Evolutionary conservation across 1,140 invertebrate species (phyloP), one percentile per base, ranked within the genome.

Genomic region (Aradophagus sp.): DNA sequence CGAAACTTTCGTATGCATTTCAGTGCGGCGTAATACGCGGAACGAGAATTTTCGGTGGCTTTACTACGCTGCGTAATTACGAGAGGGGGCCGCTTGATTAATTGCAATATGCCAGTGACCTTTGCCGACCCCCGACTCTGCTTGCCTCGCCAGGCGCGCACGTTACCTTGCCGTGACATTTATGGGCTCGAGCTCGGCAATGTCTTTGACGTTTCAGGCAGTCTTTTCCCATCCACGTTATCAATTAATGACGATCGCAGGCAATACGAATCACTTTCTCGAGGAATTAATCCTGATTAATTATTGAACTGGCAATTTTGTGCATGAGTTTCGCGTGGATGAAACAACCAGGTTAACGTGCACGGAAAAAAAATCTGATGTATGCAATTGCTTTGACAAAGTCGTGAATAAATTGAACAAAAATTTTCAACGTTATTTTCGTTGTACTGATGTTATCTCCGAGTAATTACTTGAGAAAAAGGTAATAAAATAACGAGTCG

Each of bases 61-160:
- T 35, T 14, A 17, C 11, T n/a, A n/a, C 44, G 23, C 17, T 23
- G 12, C 13, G 6, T 26, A 36, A 35, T 23, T 48, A 26, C 12
- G 19, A 15, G 12, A 36, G 1, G 11, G 12, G 8, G 31, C 35
- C 3, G 8, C 0, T 32, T 26, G 13, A 36, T 35, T 48, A 48
- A 48, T 48, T 48, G 12, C 31, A 20, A 12, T 23, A 16, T 36
- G 41, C 4, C 13, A 8, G 17, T 26, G 20, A 48, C 45, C 31
- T 48, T 48, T 48, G 13, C n/a, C n/a, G 26, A 48, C 12, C 13
- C 3, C 12, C n/a, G n/a, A 26, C 45, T n/a, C 8, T 23, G 13
- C n/a, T 48, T 35, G 45, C 26, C 32, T 35, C 36, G 20, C 16
- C 7, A 10, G 19, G n/a, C 31, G 10, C 10, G 15, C 27, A 8